Evolutionary conservation across 2,797 vertebrate species (phyloP), one percentile per base, ranked within the genome.

Genomic region (Meriones psammophilus): DNA sequence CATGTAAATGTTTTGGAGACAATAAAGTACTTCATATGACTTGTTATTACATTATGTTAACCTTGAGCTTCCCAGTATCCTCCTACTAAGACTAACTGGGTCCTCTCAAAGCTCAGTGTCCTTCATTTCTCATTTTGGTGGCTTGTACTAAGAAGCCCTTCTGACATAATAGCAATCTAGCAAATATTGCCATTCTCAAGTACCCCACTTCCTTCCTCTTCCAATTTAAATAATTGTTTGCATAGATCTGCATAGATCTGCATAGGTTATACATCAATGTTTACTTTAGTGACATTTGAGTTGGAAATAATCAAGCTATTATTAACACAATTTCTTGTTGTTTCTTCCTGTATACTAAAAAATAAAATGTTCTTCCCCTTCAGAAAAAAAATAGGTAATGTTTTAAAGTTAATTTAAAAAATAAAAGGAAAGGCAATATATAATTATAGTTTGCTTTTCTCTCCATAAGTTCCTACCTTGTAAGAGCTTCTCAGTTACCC

Each of bases 191-290:
- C 76, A 89, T 94, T 91, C 50, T 87, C 33, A 5, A 84, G 28
- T 78, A 64, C 54, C 76, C 91, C 36, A 58, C 56, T 42, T 76
- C 76, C 86, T 95, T 94, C 58, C 62, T 62, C 39, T 80, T 94
- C 62, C 62, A 93, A 96, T 96, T 97, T 97, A 96, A 96, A 97
- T 97, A 96, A 96, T 89, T 94, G 68, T 96, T 96, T 94, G 92
- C 95, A 97, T 96, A 96, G 71, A 96, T 97, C 94, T 97, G 94
- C 96, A 96, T 97, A 96, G 85, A 96, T 97, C 94, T 97, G 94
- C 96, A 96, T 97, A 97, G 86, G 97, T 97, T 97, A 91, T 83
- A 96, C 39, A 96, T 96, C 79, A 94, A 77, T 92, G 95, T 76
- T 95, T 96, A 78, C 78, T 95, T 92, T 93, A 94, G 94, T 97